A percentile compares a stretch with the other conserved stretches of the same genome.
Conservation (phyloP, 2,888 invertebrate species). For the Ormyrus labotus region DNA sequence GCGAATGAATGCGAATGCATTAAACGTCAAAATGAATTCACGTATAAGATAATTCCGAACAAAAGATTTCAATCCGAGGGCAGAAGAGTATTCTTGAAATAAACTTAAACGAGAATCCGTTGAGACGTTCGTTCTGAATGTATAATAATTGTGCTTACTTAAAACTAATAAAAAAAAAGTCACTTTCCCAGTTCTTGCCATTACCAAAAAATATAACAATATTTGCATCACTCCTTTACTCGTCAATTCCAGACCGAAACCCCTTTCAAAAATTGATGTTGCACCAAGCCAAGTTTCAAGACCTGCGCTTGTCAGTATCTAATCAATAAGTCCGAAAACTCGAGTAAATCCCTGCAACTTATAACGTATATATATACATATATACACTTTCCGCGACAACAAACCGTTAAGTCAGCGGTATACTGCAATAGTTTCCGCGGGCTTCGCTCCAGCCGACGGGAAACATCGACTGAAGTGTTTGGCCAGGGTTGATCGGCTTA, state of each 20-base stretch:
- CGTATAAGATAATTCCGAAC: not conserved
- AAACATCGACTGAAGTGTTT: constrained; percentile 10
- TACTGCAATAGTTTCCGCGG: not conserved
- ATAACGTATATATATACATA: not conserved
- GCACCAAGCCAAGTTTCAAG: too few species aligned
- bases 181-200: not conserved
- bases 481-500: constrained; percentile 33
- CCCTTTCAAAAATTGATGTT: too few species aligned
- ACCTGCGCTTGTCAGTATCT: too few species aligned
- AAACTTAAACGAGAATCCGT: constrained; percentile 16
- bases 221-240: too few species aligned
- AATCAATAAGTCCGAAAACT: not conserved
- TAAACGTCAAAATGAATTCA: not conserved
- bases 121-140: not conserved
- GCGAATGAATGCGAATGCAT: not conserved
- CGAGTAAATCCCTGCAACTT: not conserved
- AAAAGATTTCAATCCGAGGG: not conserved
- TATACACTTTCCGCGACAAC: constrained; percentile 15
- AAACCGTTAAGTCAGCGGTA: constrained; percentile 35
- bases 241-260: too few species aligned
- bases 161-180: constrained; percentile 9
- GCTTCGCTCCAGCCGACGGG: not conserved
- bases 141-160: not conserved
- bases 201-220: too few species aligned
- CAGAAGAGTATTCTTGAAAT: not conserved